Conservation (phyloP, 2,888 invertebrate species). For the Noctua janthina region DNA sequence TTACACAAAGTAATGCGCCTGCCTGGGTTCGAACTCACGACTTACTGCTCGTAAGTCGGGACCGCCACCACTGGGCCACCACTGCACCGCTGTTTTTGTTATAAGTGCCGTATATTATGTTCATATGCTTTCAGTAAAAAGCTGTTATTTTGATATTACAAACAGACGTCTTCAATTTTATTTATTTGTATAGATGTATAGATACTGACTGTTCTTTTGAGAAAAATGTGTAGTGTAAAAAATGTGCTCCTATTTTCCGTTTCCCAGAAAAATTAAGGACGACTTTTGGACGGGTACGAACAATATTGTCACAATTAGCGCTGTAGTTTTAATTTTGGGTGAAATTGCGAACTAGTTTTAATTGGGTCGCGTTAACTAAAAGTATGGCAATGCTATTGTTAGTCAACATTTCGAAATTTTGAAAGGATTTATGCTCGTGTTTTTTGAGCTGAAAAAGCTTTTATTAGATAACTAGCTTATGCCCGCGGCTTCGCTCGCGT, state of each 20-base stretch:
- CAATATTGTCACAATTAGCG: constrained; percentile 43
- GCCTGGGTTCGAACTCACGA: too few species aligned
- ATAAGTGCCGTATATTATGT: too few species aligned
- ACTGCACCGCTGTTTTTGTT: too few species aligned
- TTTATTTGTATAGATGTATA: too few species aligned
- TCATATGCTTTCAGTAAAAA: too few species aligned
- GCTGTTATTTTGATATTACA: too few species aligned
- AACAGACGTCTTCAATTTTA: too few species aligned
- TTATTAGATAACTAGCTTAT: not conserved
- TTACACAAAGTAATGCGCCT: too few species aligned
- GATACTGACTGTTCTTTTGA: too few species aligned
- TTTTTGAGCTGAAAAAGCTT: not conserved
- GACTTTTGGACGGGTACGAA: constrained; percentile 12
- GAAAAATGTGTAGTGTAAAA: constrained; percentile 5
- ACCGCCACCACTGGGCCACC: too few species aligned
- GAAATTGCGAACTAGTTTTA: constrained; percentile 42
- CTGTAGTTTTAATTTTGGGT: constrained; percentile 50
- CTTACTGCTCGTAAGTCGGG: too few species aligned
- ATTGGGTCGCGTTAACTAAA: constrained; percentile 43
- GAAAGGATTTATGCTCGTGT: constrained; percentile 2
- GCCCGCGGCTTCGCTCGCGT: too few species aligned
- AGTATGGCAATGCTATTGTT: constrained; percentile 15
- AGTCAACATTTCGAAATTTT: constrained; percentile 14
- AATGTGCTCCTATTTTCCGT: constrained; percentile 10
- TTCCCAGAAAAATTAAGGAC: not conserved